Evolutionary conservation across 2,113 vertebrate species (phyloP).

Genomic region (Paraplagusia blochii): DNA sequence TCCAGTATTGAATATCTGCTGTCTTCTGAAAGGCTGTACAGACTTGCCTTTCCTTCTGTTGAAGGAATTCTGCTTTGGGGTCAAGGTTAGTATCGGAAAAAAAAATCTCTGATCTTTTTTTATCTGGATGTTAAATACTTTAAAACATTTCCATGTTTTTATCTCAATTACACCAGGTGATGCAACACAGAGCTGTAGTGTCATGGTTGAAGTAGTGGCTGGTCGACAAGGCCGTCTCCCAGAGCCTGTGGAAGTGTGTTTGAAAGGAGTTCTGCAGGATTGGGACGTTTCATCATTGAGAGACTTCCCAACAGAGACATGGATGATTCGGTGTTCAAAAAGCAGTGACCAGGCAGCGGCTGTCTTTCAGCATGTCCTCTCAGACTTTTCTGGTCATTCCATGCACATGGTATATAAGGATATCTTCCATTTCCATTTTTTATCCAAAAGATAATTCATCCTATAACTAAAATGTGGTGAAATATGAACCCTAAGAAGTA

Average conservation of each 20-base stretch:
- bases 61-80: constrained; percentile 74
- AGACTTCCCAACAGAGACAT: constrained; percentile 74
- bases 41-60: constrained; percentile 74
- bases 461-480: too few species aligned
- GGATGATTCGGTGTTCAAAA: constrained; percentile 74
- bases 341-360: constrained; percentile 13
- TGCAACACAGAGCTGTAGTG: constrained; percentile 65
- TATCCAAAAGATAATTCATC: too few species aligned
- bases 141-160: background rate
- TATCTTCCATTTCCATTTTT: background rate
- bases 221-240: constrained; percentile 72
- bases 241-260: constrained; percentile 72
- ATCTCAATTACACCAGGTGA: constrained; percentile 39
- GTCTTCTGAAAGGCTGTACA: constrained; percentile 69
- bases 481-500: too few species aligned
- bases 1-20: constrained; percentile 80
- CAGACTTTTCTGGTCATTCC: constrained; percentile 61
- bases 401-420: constrained; percentile 81
- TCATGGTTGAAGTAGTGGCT: constrained; percentile 81
- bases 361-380: constrained; percentile 74
- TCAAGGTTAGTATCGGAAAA: constrained; percentile 52
- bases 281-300: constrained; percentile 70
- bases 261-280: constrained; percentile 72
- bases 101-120: background rate
- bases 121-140: background rate